phyloP scores from a whole-genome alignment of 2,888 invertebrate species.

The Conus canariensis region DNA sequence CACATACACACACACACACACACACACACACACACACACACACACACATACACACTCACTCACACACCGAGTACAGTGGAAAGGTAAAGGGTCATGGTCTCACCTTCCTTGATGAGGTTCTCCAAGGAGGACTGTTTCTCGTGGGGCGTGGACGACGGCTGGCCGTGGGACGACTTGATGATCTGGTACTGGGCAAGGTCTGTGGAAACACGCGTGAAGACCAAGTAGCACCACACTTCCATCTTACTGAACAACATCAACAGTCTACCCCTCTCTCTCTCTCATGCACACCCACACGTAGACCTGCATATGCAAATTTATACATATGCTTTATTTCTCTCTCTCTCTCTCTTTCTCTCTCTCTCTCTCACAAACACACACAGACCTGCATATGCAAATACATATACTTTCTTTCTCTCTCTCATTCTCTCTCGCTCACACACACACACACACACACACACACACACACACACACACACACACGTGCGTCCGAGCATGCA shows the following conservation, averaged over 20 bases:
- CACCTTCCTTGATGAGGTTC: slow-evolving; percentile 51
- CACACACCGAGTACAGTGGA: too few relatives aligned
- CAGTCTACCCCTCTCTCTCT: neutral
- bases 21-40: too few relatives aligned
- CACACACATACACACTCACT: too few relatives aligned
- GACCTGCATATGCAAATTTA: too few relatives aligned
- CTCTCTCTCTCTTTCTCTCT: neutral
- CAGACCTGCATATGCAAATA: neutral
- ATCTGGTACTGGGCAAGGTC: slow-evolving; percentile 54
- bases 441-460: too few relatives aligned
- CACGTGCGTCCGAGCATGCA: too few relatives aligned
- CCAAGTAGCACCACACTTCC: too few relatives aligned
- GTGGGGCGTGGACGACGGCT: slow-evolving; percentile 25
- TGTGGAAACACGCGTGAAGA: neutral
- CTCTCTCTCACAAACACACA: neutral
- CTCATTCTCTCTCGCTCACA: too few relatives aligned
- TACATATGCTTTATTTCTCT: neutral
- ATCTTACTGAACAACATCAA: neutral
- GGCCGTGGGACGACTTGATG: slow-evolving; percentile 51
- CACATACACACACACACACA: too few relatives aligned
- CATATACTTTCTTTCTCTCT: neutral
- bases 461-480: too few relatives aligned
- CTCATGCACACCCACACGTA: too few relatives aligned
- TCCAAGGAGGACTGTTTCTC: slow-evolving; percentile 48
- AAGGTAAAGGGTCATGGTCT: neutral